Conservation (phyloP, 2,888 invertebrate genomes). For the Spisula subtruncata region DNA sequence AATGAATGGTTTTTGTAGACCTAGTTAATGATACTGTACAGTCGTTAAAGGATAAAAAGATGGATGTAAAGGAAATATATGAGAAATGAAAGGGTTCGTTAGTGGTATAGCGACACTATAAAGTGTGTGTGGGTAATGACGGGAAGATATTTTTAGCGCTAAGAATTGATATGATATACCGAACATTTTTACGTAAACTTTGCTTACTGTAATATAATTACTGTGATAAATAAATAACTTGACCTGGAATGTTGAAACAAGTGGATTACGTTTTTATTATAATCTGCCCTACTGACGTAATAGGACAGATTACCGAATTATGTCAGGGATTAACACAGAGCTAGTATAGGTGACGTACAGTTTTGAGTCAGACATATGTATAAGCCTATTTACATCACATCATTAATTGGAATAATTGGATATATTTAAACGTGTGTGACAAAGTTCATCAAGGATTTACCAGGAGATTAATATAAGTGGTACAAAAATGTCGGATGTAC, state of each 20-base stretch:
- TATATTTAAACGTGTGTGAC: background rate
- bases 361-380: background rate
- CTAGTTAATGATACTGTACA: too few relatives aligned
- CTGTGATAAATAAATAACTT: background rate
- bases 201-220: background rate
- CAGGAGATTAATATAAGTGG: background rate
- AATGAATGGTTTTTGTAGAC: too few relatives aligned
- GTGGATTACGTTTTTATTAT: background rate
- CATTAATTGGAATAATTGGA: background rate
- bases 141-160: background rate
- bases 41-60: background rate
- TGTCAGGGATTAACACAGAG: background rate
- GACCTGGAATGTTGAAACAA: conserved; percentile 15
- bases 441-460: background rate
- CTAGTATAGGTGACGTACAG: background rate
- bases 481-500: background rate
- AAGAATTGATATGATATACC: too few relatives aligned
- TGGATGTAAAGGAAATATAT: background rate
- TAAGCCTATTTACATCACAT: background rate
- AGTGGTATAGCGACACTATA: background rate
- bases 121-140: conserved; percentile 15
- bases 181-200: background rate
- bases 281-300: background rate
- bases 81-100: background rate
- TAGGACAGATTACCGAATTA: background rate